Evolutionary conservation across 2,113 vertebrate species (phyloP).

Genomic region (Potamarius usumacintae): DNA sequence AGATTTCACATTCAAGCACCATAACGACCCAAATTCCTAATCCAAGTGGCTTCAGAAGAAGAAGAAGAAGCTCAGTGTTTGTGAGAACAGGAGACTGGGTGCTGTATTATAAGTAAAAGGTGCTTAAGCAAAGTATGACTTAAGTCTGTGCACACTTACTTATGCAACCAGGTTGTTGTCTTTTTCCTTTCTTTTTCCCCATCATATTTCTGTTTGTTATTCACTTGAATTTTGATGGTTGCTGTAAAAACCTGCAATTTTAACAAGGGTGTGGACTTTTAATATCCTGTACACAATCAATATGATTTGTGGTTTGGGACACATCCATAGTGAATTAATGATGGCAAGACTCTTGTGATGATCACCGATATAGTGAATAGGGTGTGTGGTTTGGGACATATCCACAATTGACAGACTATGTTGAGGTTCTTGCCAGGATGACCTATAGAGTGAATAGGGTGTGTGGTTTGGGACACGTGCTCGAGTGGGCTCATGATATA

Average conservation of each 20-base stretch:
- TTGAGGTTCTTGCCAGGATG: neutral
- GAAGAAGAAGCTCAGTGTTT: neutral
- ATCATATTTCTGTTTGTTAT: neutral
- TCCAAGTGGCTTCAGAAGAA: neutral
- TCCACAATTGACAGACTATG: neutral
- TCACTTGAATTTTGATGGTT: neutral
- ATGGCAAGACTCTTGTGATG: neutral
- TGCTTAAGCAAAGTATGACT: neutral
- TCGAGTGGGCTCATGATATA: neutral
- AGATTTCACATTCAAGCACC: neutral
- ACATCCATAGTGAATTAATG: neutral
- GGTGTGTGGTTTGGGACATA: neutral
- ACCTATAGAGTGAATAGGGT: neutral
- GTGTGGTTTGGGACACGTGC: slow-evolving; percentile 8
- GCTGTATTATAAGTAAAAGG: neutral
- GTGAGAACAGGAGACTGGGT: neutral
- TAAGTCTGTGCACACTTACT: too few relatives aligned
- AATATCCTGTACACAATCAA: neutral
- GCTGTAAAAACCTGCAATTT: neutral
- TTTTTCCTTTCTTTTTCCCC: neutral
- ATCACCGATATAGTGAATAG: neutral
- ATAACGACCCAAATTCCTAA: neutral
- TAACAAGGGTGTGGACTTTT: neutral
- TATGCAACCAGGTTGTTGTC: neutral
- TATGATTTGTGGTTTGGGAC: neutral